phyloP scores from a whole-genome alignment of 2,888 invertebrate genomes.

The Eupeodes luniger region DNA sequence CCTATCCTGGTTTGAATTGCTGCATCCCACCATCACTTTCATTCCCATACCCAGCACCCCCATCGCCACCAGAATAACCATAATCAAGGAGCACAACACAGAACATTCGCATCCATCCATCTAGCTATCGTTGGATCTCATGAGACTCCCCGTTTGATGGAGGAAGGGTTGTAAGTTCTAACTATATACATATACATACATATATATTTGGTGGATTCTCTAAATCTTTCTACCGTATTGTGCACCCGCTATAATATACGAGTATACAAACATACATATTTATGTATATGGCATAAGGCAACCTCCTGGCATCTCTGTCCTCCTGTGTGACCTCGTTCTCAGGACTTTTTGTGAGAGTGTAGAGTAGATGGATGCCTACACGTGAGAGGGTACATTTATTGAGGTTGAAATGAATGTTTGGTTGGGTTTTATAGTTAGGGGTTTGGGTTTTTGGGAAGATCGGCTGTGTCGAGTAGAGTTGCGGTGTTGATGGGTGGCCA shows the following conservation, averaged over 20 bases:
- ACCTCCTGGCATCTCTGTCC: slow-evolving; percentile 66
- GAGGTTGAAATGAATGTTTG: slow-evolving; percentile 66
- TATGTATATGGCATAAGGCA: not conserved
- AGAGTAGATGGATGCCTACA: slow-evolving; percentile 50
- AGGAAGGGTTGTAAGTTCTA: slow-evolving; percentile 29
- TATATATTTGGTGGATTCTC: slow-evolving; percentile 39
- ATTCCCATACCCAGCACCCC: not conserved
- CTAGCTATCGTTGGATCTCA: slow-evolving; percentile 68
- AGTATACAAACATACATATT: too few species aligned
- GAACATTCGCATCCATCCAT: slow-evolving; percentile 65
- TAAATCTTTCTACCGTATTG: slow-evolving; percentile 56
- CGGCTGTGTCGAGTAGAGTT: slow-evolving; percentile 49
- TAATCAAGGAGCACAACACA: slow-evolving; percentile 36
- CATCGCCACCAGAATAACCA: not conserved
- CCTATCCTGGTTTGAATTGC: slow-evolving; percentile 49
- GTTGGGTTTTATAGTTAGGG: slow-evolving; percentile 21
- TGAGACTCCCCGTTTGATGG: slow-evolving; percentile 22
- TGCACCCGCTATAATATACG: slow-evolving; percentile 24
- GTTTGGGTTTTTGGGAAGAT: slow-evolving; percentile 40
- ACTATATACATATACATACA: not conserved
- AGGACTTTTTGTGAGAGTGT: slow-evolving; percentile 46
- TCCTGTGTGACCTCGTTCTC: slow-evolving; percentile 74
- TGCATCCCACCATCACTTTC: slow-evolving; percentile 43
- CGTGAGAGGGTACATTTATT: slow-evolving; percentile 70
- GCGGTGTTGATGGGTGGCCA: slow-evolving; percentile 45